These are phyloP conservation scores for Calameuta filiformis DNA, from an alignment of 2,888 invertebrate genomes.

Conservation along the genomic window DNA sequence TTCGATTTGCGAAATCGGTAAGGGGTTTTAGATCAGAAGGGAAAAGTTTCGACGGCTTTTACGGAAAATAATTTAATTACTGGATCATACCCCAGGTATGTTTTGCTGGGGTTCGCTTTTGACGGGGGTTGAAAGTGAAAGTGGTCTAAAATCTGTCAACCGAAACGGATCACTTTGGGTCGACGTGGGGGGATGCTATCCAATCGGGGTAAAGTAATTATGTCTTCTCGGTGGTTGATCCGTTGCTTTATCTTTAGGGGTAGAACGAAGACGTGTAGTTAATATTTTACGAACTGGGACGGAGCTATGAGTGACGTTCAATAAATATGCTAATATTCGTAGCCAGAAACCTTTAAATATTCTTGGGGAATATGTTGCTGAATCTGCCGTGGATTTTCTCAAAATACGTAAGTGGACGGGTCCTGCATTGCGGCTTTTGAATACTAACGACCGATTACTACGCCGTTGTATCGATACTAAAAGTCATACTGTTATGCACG, in stretches of 20 bases:
- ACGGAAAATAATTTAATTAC: neutral
- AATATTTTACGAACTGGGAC: neutral
- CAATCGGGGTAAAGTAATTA: neutral
- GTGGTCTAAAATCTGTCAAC: neutral
- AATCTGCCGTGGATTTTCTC: neutral
- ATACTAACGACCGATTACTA: neutral
- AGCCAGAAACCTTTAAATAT: neutral
- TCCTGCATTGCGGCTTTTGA: neutral
- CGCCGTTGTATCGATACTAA: neutral
- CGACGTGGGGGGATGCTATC: neutral
- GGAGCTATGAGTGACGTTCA: slow-evolving; percentile 35
- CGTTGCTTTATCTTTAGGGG: neutral
- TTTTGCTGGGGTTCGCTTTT: neutral
- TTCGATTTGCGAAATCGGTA: too few relatives aligned
- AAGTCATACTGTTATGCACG: neutral
- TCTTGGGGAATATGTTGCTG: neutral
- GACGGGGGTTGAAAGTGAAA: neutral
- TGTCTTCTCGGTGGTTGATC: neutral
- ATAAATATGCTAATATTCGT: slow-evolving; percentile 49
- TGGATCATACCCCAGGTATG: neutral
- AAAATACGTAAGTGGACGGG: neutral
- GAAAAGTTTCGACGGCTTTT: too few relatives aligned
- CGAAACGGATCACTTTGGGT: neutral
- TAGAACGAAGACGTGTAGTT: neutral
- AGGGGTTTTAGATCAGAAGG: too few relatives aligned